Percentiles rank a stretch among this genome's conserved stretches.
These are phyloP conservation scores for Oryzaephilus surinamensis DNA, from an alignment of 1,140 invertebrate genomes.

Conservation along the genomic window DNA sequence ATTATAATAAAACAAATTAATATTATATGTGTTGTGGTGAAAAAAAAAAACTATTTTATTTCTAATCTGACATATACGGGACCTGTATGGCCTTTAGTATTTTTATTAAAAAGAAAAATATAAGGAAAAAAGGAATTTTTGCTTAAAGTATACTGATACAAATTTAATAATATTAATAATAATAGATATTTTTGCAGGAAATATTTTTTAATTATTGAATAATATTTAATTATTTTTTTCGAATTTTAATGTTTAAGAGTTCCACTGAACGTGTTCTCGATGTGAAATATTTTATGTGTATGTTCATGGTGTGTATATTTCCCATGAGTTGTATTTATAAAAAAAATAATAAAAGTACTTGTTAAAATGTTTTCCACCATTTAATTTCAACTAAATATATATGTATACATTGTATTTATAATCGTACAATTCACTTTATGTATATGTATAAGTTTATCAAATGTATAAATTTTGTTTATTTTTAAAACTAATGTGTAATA, in stretches of 20 bases:
- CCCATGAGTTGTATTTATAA: slow-evolving; percentile 13
- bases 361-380: background rate
- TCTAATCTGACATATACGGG: slow-evolving; percentile 18
- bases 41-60: too few relatives aligned
- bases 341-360: background rate
- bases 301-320: slow-evolving; percentile 28
- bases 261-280: slow-evolving; percentile 38
- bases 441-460: too few relatives aligned
- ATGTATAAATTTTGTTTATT: too few relatives aligned
- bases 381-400: too few relatives aligned
- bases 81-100: slow-evolving; percentile 18
- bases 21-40: too few relatives aligned
- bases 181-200: slow-evolving; percentile 30
- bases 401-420: too few relatives aligned
- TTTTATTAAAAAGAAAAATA: slow-evolving; percentile 10
- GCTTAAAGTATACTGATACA: slow-evolving; percentile 28
- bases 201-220: slow-evolving; percentile 20
- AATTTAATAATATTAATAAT: too few relatives aligned
- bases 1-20: background rate
- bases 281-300: slow-evolving; percentile 31
- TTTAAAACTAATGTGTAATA: too few relatives aligned
- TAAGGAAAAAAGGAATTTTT: slow-evolving; percentile 13
- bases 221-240: slow-evolving; percentile 3
- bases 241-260: slow-evolving; percentile 27
- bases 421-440: too few relatives aligned